Conservation (phyloP, 2,888 invertebrate genomes). For the Conops quadrifasciatus region DNA sequence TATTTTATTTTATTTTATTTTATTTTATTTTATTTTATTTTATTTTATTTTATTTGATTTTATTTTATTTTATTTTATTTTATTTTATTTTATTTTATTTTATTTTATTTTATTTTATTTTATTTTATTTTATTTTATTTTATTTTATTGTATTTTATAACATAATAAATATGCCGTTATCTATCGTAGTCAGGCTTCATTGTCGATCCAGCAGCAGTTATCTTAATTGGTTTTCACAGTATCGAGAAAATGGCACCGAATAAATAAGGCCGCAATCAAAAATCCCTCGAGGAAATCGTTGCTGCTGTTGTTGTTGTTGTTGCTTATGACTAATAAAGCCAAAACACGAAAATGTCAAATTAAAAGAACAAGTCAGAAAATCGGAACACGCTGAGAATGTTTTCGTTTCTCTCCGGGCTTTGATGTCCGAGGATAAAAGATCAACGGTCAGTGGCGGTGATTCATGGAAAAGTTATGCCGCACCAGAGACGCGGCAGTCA, state of each 20-base stretch:
- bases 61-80: no score
- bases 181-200: background rate
- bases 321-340: slow-evolving; percentile 32
- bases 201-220: background rate
- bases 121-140: background rate
- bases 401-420: slow-evolving; percentile 15
- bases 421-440: background rate
- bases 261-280: background rate
- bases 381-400: slow-evolving; percentile 24
- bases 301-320: slow-evolving; percentile 6
- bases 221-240: slow-evolving; percentile 9
- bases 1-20: no score
- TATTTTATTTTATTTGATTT: no score
- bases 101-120: background rate
- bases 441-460: slow-evolving; percentile 5
- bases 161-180: background rate
- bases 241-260: background rate
- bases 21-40: no score
- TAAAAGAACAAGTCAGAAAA: slow-evolving; percentile 19
- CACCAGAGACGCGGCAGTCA: background rate
- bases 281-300: background rate
- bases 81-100: no score
- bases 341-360: slow-evolving; percentile 32
- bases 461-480: slow-evolving; percentile 7
- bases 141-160: background rate